Base-by-base conservation (phyloP, 2,797 vertebrate genomes). In the Enoplosus armatus region DNA sequence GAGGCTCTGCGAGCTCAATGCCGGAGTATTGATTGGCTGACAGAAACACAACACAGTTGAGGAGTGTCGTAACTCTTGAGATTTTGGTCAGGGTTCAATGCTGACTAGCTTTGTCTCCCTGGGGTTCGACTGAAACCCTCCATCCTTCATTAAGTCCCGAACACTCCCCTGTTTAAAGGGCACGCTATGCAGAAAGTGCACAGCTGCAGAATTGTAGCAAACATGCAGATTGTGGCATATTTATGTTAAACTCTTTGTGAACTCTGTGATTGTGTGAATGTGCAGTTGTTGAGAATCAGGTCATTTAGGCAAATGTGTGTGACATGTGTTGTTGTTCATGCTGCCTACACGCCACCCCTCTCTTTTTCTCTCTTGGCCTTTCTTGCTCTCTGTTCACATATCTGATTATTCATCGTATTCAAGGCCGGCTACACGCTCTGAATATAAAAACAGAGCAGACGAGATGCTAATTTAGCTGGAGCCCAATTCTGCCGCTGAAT, bases 361-460 rank as follows among this genome's bases (percentile, higher is more conserved):
- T 74, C 56, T 53, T 72, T 71, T 62, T 72, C 31, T 65, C 63
- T 63, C 61, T 39, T 37, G 37, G 63, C 58, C 53, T 69, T 47
- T 66, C 51, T 71, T 43, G 47, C 58, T 82, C 63, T 75, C 59
- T 55, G 45, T 66, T 77, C 64, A 72, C 72, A 77, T 79, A 68
- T 90, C 79, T 86, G 79, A 85, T 91, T 90, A 87, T 90, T 92
- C 88, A 85, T 88, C 37, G 66, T 15, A 83, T 89, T 81, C 75
- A 59, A 85, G 68, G 73, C 77, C n/a, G 65, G 27, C 85, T 72
- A 59, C 85, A 82, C 16, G 79, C 67, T 43, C 62, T 66, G 86
- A 85, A 92, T 86, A 67, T 79, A 61, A 88, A 90, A 87, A 69
- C 55, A 65, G 69, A 78, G 68, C 67, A 56, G 37, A 61, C 54